Percentiles rank a stretch among this genome's conserved stretches.
Conservation (phyloP, 2,888 invertebrate genomes). For the Augiades crinisus region DNA sequence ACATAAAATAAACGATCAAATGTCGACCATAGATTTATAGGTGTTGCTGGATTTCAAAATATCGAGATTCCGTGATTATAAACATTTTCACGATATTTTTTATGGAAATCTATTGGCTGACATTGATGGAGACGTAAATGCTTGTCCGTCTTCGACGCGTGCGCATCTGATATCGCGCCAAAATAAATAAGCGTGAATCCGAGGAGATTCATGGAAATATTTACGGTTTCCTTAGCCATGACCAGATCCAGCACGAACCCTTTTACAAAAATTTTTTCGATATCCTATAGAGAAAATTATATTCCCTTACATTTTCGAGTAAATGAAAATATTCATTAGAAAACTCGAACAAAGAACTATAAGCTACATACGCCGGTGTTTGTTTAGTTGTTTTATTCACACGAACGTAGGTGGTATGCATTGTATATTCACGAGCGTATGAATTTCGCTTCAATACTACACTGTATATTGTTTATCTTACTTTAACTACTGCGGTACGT, state of each 20-base stretch:
- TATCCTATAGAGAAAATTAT: neutral
- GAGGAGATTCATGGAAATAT: slow-evolving; percentile 32
- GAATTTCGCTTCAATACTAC: slow-evolving; percentile 27
- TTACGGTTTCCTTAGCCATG: slow-evolving; percentile 13
- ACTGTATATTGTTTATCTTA: slow-evolving; percentile 40
- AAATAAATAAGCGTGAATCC: slow-evolving; percentile 69
- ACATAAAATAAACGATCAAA: neutral
- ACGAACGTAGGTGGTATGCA: slow-evolving; percentile 26
- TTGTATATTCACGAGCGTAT: slow-evolving; percentile 22
- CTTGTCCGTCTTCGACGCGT: slow-evolving; percentile 68
- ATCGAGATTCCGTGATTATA: slow-evolving; percentile 11
- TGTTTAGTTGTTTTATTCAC: slow-evolving; percentile 47
- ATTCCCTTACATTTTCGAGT: neutral
- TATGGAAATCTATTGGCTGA: slow-evolving; percentile 53
- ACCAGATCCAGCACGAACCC: slow-evolving; percentile 4
- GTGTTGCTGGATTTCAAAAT: neutral
- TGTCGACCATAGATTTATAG: neutral
- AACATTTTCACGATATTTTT: slow-evolving; percentile 41
- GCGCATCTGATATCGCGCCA: slow-evolving; percentile 66
- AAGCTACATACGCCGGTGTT: slow-evolving; percentile 35
- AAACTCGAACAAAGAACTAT: slow-evolving; percentile 3
- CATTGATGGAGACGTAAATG: slow-evolving; percentile 61
- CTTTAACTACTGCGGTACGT: slow-evolving; percentile 46
- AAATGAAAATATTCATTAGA: neutral
- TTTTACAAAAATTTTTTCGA: slow-evolving; percentile 14